Conservation (phyloP, 2,888 invertebrate species). For the Brachynemurus nebulosus region DNA sequence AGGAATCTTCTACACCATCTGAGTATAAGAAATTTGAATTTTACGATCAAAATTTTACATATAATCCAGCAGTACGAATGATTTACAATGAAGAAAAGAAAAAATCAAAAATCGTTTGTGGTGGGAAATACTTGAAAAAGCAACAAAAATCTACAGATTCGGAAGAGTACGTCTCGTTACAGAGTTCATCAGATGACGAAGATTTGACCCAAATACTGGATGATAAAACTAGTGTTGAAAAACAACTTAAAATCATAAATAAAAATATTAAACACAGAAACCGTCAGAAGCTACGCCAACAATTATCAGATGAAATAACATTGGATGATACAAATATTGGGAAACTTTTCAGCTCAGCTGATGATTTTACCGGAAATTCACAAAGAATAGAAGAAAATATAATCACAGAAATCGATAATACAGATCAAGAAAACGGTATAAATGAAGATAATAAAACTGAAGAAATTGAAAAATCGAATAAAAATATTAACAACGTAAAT, state of each 20-base stretch:
- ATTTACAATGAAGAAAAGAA: background rate
- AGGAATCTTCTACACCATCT: background rate
- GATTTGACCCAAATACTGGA: background rate
- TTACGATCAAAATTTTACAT: background rate
- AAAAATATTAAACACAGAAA: background rate
- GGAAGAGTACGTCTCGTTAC: background rate
- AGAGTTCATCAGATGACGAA: background rate
- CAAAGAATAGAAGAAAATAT: background rate
- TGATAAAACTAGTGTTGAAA: background rate
- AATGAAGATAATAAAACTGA: background rate
- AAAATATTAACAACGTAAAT: background rate
- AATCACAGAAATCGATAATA: background rate
- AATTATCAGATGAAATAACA: background rate
- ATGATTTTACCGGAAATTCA: background rate
- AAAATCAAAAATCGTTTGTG: background rate
- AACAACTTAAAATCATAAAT: constrained; percentile 5
- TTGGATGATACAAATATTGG: background rate
- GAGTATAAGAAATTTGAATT: background rate
- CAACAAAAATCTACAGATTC: background rate
- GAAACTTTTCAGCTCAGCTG: background rate
- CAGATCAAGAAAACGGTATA: background rate
- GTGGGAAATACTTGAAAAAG: background rate
- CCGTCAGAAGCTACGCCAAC: background rate
- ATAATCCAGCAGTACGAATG: constrained; percentile 2
- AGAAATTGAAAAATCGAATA: background rate